Percentiles rank a stretch among this genome's conserved stretches.
Evolutionary conservation across 2,888 invertebrate genomes (phyloP).

Genomic region (Latrodectus elegans): DNA sequence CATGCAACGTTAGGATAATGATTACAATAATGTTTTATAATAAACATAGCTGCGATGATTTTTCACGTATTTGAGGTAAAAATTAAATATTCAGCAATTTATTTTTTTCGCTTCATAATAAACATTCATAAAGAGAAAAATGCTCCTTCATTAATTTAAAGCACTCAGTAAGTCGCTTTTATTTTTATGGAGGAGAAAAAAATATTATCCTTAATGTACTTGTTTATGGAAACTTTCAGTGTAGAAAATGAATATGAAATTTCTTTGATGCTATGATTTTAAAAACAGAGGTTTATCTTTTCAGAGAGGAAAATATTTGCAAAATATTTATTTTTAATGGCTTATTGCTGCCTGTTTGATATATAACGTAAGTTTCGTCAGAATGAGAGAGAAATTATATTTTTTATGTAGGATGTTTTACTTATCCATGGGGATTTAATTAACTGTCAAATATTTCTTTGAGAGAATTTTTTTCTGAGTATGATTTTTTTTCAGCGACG

Average conservation of each 20-base stretch:
- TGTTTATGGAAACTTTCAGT: slow-evolving; percentile 11
- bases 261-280: slow-evolving; percentile 7
- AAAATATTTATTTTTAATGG: slow-evolving; percentile 4
- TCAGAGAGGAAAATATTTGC: slow-evolving; percentile 16
- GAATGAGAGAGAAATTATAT: slow-evolving; percentile 20
- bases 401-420: background rate
- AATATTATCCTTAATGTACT: slow-evolving; percentile 34
- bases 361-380: slow-evolving; percentile 24
- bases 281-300: background rate
- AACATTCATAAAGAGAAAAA: slow-evolving; percentile 1
- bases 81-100: slow-evolving; percentile 25
- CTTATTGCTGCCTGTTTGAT: slow-evolving; percentile 15
- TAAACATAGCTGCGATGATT: slow-evolving; percentile 12
- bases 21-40: slow-evolving; percentile 15
- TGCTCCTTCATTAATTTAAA: slow-evolving; percentile 46
- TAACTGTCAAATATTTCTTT: slow-evolving; percentile 21
- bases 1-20: background rate
- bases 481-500: background rate
- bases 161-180: slow-evolving; percentile 31
- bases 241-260: background rate
- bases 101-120: background rate
- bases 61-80: slow-evolving; percentile 21
- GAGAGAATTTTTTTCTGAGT: background rate
- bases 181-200: slow-evolving; percentile 2
- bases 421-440: slow-evolving; percentile 34